phyloP scores from a whole-genome alignment of 2,797 vertebrate species.

The Nasua narica region DNA sequence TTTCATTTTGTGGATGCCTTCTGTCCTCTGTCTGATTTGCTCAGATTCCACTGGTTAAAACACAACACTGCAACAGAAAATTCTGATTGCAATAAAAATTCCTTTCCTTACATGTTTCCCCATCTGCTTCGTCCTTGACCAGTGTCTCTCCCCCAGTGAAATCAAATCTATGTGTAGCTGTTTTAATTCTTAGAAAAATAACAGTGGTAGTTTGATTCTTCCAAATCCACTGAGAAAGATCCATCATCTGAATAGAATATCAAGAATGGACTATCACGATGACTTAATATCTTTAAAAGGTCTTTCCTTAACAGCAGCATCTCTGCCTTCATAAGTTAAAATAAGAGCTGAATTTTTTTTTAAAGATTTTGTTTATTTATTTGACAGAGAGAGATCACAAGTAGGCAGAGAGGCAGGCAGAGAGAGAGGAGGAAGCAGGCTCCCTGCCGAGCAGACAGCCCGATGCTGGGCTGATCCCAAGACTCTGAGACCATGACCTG shows the following conservation, averaged over 20 bases:
- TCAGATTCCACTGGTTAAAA: constrained; percentile 23
- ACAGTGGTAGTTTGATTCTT: background rate
- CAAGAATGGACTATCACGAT: background rate
- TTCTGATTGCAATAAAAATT: constrained; percentile 56
- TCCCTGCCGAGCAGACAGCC: too few species aligned
- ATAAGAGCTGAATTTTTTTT: background rate
- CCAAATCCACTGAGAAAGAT: background rate
- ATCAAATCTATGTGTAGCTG: background rate
- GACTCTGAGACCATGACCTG: too few species aligned
- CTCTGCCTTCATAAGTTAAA: background rate
- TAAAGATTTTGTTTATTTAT: too few species aligned
- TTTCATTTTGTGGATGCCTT: background rate
- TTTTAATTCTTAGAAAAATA: constrained; percentile 15
- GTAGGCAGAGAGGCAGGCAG: too few species aligned
- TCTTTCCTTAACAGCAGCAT: background rate
- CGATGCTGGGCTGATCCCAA: too few species aligned
- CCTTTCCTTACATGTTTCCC: fast-evolving
- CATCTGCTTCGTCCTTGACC: background rate
- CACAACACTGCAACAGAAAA: constrained; percentile 1
- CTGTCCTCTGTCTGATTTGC: background rate
- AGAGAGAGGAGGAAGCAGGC: too few species aligned
- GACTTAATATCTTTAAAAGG: background rate
- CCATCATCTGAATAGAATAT: background rate
- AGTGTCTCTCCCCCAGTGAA: constrained; percentile 13
- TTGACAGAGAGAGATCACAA: too few species aligned